phyloP scores from a whole-genome alignment of 2,797 vertebrate species.

The Acanthurus leucopareius region DNA sequence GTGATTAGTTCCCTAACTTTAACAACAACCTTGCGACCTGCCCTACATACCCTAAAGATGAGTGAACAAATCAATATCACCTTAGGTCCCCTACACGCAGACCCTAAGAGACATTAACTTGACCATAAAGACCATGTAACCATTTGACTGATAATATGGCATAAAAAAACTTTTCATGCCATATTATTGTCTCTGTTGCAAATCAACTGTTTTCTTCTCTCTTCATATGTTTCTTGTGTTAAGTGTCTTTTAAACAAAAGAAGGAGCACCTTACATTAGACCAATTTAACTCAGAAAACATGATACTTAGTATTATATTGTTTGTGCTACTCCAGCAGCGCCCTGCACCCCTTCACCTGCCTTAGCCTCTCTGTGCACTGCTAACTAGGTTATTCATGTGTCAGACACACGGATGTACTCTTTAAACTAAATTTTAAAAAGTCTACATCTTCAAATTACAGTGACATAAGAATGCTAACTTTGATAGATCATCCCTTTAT shows the following conservation, averaged over 20 bases:
- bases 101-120: no score
- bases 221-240: background rate
- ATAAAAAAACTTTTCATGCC: background rate
- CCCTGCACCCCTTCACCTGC: background rate
- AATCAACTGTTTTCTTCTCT: background rate
- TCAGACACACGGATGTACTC: background rate
- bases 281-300: background rate
- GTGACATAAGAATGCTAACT: constrained; percentile 29
- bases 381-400: background rate
- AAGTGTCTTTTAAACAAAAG: background rate
- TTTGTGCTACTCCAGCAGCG: background rate
- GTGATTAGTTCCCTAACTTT: no score
- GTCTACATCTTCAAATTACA: constrained; percentile 19
- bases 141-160: background rate
- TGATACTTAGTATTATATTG: background rate
- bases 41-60: no score
- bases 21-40: no score
- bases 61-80: no score
- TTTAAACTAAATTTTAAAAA: background rate
- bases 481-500: constrained; percentile 83
- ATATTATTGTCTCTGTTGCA: background rate
- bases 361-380: background rate
- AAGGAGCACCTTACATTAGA: background rate
- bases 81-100: no score
- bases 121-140: no score